Evolutionary conservation across 2,888 invertebrate genomes (phyloP).

Genomic region (Leucophora obtusa): DNA sequence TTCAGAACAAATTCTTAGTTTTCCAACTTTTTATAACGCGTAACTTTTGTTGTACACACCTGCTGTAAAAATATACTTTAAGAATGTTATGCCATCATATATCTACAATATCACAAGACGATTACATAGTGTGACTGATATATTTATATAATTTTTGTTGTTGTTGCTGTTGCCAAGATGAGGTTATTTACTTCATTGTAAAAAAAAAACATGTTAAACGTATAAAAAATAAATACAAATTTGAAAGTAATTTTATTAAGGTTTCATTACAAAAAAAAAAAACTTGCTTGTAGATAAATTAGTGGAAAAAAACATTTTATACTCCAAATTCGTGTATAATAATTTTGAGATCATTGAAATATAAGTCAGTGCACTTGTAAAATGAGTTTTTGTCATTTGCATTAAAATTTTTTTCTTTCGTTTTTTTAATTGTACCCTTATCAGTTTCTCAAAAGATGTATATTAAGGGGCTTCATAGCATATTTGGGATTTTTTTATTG

Average conservation of each 20-base stretch:
- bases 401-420: background rate
- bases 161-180: slow-evolving; percentile 22
- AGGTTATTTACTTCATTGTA: slow-evolving; percentile 44
- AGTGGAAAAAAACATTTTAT: background rate
- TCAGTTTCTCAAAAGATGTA: too few relatives aligned
- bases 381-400: slow-evolving; percentile 36
- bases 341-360: background rate
- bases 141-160: slow-evolving; percentile 12
- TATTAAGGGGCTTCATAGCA: too few relatives aligned
- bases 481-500: too few relatives aligned
- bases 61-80: slow-evolving; percentile 8
- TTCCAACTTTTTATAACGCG: background rate
- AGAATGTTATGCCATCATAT: slow-evolving; percentile 31
- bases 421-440: background rate
- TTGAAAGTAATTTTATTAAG: slow-evolving; percentile 49
- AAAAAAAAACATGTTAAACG: slow-evolving; percentile 16
- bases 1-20: too few relatives aligned
- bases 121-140: slow-evolving; percentile 55
- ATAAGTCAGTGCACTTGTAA: slow-evolving; percentile 48
- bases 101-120: slow-evolving; percentile 33
- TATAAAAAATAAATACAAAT: slow-evolving; percentile 12
- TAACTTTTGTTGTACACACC: background rate
- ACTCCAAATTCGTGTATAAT: background rate
- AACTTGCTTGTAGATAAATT: background rate
- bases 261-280: slow-evolving; percentile 16